Evolutionary conservation across 1,140 invertebrate species (phyloP).

Genomic region (Musca domestica): DNA sequence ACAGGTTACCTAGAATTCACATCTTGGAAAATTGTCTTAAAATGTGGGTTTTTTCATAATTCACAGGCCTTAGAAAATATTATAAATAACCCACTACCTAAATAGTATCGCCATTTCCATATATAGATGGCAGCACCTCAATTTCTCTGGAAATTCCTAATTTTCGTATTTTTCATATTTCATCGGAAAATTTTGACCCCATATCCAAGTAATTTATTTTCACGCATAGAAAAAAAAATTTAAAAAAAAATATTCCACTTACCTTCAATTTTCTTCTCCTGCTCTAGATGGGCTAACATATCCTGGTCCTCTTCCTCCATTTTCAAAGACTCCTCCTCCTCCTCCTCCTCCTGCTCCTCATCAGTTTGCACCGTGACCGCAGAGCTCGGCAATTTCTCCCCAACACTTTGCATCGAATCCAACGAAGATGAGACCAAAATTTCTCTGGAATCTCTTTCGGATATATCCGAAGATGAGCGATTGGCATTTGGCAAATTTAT

Average conservation of each 20-base stretch:
- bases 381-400: constrained; percentile 17
- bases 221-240: too few species aligned
- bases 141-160: too few species aligned
- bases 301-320: background rate
- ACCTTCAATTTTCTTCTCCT: constrained; percentile 10
- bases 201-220: too few species aligned
- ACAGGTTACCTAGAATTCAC: too few species aligned
- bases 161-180: too few species aligned
- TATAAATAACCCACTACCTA: too few species aligned
- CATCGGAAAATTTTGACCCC: too few species aligned
- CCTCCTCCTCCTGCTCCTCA: constrained; percentile 4
- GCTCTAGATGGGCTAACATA: background rate
- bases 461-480: constrained; percentile 30
- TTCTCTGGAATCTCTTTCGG: constrained; percentile 36
- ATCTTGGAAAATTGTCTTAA: too few species aligned
- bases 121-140: too few species aligned
- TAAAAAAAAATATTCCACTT: background rate
- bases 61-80: too few species aligned
- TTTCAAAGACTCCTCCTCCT: background rate
- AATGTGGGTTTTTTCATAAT: too few species aligned
- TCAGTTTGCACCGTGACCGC: background rate
- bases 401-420: constrained; percentile 50
- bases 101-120: too few species aligned
- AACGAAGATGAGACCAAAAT: constrained; percentile 48
- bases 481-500: constrained; percentile 45